These are phyloP conservation scores for Strigops habroptila DNA, from an alignment of 2,113 vertebrate genomes.

Conservation along the genomic window DNA sequence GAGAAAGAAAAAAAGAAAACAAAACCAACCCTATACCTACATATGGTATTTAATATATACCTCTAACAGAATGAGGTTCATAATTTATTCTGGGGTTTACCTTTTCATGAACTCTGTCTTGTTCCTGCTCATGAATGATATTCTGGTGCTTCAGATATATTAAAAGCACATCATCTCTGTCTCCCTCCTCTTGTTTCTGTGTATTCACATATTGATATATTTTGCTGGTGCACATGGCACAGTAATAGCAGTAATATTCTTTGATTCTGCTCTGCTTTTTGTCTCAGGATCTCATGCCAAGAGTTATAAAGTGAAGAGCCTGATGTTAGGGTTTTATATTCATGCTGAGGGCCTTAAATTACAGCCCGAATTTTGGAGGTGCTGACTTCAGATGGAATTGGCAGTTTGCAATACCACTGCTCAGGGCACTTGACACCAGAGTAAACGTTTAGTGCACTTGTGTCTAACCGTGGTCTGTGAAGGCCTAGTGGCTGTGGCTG, in stretches of 20 bases:
- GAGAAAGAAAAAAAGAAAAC: not conserved
- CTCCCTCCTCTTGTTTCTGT: conserved; percentile 26
- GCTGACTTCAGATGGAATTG: not conserved
- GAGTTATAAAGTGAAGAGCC: not conserved
- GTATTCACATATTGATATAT: conserved; percentile 47
- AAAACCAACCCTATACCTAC: conserved; percentile 1
- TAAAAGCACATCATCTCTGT: conserved; percentile 57
- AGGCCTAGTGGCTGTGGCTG: not conserved
- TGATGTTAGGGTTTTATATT: not conserved
- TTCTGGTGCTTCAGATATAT: conserved; percentile 65
- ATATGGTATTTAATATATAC: conserved; percentile 62
- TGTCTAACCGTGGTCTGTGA: accelerated
- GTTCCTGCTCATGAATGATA: conserved; percentile 45
- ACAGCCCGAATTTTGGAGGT: not conserved
- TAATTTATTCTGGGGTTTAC: conserved; percentile 68
- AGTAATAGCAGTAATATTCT: conserved; percentile 1
- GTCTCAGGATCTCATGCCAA: conserved; percentile 4
- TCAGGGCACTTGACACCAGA: not conserved
- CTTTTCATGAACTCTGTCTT: conserved; percentile 69
- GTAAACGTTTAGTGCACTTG: not conserved
- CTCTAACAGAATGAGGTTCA: conserved; percentile 43
- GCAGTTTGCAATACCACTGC: not conserved
- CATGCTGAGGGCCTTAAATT: not conserved
- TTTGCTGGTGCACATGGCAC: conserved; percentile 42
- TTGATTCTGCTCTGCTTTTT: conserved; percentile 47